phyloP scores from a whole-genome alignment of 2,113 vertebrate genomes.

The Aphyosemion australe region DNA sequence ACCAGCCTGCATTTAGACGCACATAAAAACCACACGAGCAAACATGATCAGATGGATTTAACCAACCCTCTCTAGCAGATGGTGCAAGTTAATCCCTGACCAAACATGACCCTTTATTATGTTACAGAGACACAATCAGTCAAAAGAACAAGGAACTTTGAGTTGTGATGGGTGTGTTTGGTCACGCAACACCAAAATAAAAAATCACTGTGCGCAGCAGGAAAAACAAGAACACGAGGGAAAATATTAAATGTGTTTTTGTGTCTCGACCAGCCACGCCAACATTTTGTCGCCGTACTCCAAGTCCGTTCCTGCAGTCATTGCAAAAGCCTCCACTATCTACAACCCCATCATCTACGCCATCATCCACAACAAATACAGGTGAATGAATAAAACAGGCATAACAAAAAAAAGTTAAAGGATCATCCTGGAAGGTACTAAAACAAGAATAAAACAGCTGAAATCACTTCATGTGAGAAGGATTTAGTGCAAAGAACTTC shows the following conservation, averaged over 20 bases:
- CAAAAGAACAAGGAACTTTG: constrained; percentile 9
- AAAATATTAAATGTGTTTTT: neutral
- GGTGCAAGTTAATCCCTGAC: constrained; percentile 52
- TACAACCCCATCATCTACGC: constrained; percentile 96
- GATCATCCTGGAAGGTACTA: too few relatives aligned
- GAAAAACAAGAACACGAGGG: neutral
- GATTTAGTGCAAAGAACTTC: too few relatives aligned
- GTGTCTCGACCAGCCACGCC: constrained; percentile 77
- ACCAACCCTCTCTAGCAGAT: constrained; percentile 37
- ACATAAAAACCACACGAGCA: constrained; percentile 1
- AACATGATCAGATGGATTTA: constrained; percentile 31
- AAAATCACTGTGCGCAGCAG: neutral
- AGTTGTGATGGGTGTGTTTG: neutral
- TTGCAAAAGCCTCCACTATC: constrained; percentile 93
- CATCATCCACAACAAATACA: constrained; percentile 92
- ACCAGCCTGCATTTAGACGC: constrained; percentile 6
- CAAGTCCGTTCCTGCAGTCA: constrained; percentile 90
- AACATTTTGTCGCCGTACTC: constrained; percentile 86
- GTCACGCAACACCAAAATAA: constrained; percentile 3
- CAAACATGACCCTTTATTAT: constrained; percentile 7
- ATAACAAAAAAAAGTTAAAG: too few relatives aligned
- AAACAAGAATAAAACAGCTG: too few relatives aligned
- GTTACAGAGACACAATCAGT: constrained; percentile 14
- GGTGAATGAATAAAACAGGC: constrained; percentile 68
- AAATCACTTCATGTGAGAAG: too few relatives aligned